Evolutionary conservation across 2,113 vertebrate species (phyloP).

Genomic region (Grammomys surdaster): DNA sequence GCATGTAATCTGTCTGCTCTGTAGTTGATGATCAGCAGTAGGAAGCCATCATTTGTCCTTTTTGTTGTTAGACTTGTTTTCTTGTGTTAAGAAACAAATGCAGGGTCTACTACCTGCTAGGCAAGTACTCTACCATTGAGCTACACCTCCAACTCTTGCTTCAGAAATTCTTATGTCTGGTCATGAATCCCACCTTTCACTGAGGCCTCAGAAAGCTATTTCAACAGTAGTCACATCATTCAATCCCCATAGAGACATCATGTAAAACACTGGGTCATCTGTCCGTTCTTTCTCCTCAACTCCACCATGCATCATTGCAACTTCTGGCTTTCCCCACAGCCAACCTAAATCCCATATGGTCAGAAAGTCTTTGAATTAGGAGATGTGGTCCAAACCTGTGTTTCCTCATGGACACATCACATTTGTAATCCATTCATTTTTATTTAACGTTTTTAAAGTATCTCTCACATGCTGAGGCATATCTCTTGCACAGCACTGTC

Average conservation of each 20-base stretch:
- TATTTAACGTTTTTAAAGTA: background rate
- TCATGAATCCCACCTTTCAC: background rate
- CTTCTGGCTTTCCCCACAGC: background rate
- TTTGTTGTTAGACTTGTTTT: background rate
- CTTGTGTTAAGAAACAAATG: background rate
- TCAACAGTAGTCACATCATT: fast-evolving
- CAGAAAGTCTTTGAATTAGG: background rate
- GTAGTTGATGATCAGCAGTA: background rate
- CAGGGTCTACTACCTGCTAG: background rate
- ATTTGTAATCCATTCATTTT: background rate
- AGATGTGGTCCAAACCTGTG: background rate
- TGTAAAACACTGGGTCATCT: background rate
- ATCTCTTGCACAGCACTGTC: background rate
- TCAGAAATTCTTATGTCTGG: background rate
- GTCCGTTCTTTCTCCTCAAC: background rate
- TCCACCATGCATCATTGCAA: background rate
- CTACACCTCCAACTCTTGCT: background rate
- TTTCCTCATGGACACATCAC: background rate
- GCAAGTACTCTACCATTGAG: background rate
- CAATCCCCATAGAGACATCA: too few species aligned
- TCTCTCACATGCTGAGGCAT: background rate
- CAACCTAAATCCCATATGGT: background rate
- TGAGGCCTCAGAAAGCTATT: background rate
- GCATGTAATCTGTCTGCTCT: background rate
- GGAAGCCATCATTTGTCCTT: too few species aligned